A percentile compares a stretch with the other conserved stretches of the same genome.
These are phyloP conservation scores for Atherinomorus stipes DNA, from an alignment of 2,113 vertebrate species.

Conservation along the genomic window DNA sequence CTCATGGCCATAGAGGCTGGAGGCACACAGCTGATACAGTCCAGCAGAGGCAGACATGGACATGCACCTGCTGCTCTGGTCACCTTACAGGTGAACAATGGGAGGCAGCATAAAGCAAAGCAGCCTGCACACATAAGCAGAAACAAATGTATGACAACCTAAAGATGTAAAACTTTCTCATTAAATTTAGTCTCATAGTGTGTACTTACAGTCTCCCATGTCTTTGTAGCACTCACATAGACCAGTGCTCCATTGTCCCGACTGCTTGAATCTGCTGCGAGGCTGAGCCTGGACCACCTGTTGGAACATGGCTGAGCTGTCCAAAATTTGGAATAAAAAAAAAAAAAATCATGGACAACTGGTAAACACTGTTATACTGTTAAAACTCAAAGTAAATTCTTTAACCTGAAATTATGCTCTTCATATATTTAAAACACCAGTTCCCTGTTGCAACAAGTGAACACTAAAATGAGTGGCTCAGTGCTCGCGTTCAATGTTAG, in stretches of 20 bases:
- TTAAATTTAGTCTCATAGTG: no score
- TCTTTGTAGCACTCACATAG: conserved; percentile 81
- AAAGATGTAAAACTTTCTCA: no score
- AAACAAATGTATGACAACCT: background rate
- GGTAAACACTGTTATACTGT: background rate
- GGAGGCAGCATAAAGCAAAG: conserved; percentile 82
- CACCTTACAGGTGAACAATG: conserved; percentile 80
- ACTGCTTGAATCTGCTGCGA: background rate
- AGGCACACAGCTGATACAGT: conserved; percentile 75
- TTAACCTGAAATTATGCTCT: background rate
- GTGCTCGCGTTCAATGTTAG: no score
- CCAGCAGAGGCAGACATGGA: conserved; percentile 76
- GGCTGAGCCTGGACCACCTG: conserved; percentile 69
- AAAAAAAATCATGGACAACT: background rate
- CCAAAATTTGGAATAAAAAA: background rate
- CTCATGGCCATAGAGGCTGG: conserved; percentile 80
- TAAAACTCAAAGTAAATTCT: background rate
- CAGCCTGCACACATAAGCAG: conserved; percentile 67
- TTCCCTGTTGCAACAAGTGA: no score
- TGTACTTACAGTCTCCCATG: conserved; percentile 75
- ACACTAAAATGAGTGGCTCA: no score
- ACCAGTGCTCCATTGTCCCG: conserved; percentile 78
- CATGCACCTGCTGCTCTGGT: conserved; percentile 68
- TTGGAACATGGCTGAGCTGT: conserved; percentile 25
- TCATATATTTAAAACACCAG: background rate